Evolutionary conservation across 2,113 vertebrate genomes (phyloP), one percentile per base, ranked within the genome.

Genomic region (Callaeas wilsoni): DNA sequence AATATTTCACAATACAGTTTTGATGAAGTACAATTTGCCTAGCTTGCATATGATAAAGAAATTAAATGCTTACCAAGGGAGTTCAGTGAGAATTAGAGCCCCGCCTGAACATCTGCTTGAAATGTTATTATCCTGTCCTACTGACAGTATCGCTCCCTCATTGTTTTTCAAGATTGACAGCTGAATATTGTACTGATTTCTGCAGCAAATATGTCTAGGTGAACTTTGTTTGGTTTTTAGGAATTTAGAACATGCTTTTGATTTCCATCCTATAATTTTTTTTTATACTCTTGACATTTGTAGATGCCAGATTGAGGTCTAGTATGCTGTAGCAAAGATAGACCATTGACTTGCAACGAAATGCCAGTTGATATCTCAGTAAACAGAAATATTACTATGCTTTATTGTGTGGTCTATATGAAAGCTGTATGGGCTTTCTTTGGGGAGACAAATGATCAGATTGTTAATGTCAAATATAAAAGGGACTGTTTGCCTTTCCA

Each of bases 361-460:
- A 99, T 98, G 98, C 98, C 98, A 98, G 97, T 98, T 98, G 98
- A 98, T 99, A 98, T 99, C 98, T 98, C 97, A 97, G 99, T 98
- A 99, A 99, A 99, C 98, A 99, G 98, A 98, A 98, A 98, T 98
- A 97, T 97, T 98, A 98, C 98, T 98, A 98, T 98, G 98, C 98
- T 98, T 99, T 98, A 98, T 98, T 98, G 98, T 98, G 97, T 97
- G 90, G 96, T 95, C 97, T 97, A 95, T 98, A 97, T 97, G 97
- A 98, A 98, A 98, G 98, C 98, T 98, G 97, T 97, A 97, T 94
- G 96, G 90, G 97, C 97, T 98, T 98, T 97, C 98, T 98, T 98
- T 97, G 94, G 98, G 97, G 97, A 98, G 94, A 98, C 98, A 98
- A 98, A 98, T 98, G 98, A 98, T 98, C 98, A 98, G 98, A 98